phyloP scores from a whole-genome alignment of 2,888 invertebrate genomes.

The Tachystola acroxantha region DNA sequence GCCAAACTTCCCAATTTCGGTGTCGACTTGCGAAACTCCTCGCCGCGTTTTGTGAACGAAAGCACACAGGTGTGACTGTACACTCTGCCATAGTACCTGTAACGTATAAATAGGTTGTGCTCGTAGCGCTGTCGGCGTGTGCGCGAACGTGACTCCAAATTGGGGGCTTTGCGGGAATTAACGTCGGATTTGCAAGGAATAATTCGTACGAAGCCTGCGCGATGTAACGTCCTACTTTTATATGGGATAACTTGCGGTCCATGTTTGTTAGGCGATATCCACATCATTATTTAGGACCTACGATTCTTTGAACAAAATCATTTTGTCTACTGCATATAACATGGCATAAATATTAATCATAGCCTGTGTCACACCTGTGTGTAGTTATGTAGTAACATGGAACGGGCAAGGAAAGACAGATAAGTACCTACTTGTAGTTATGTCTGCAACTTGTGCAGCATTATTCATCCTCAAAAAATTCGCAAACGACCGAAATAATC shows the following conservation, averaged over 20 bases:
- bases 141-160: slow-evolving; percentile 53
- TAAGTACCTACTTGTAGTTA: too few relatives aligned
- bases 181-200: slow-evolving; percentile 56
- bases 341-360: too few relatives aligned
- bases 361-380: too few relatives aligned
- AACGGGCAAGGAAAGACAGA: too few relatives aligned
- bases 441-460: background rate
- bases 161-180: slow-evolving; percentile 62
- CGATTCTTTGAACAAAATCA: too few relatives aligned
- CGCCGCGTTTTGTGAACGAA: slow-evolving; percentile 43
- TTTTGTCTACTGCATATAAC: too few relatives aligned
- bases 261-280: too few relatives aligned
- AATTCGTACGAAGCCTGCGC: slow-evolving; percentile 31
- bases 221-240: slow-evolving; percentile 9
- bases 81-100: slow-evolving; percentile 2
- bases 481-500: slow-evolving; percentile 46
- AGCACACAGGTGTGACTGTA: slow-evolving; percentile 48
- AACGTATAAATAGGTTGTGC: slow-evolving; percentile 21
- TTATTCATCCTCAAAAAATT: slow-evolving; percentile 28
- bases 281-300: too few relatives aligned
- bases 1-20: slow-evolving; percentile 65
- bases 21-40: slow-evolving; percentile 73
- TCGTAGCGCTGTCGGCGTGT: slow-evolving; percentile 17
- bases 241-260: background rate
- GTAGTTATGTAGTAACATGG: too few relatives aligned